These are phyloP conservation scores for Equus quagga DNA, from an alignment of 2,113 vertebrate genomes.

Conservation along the genomic window DNA sequence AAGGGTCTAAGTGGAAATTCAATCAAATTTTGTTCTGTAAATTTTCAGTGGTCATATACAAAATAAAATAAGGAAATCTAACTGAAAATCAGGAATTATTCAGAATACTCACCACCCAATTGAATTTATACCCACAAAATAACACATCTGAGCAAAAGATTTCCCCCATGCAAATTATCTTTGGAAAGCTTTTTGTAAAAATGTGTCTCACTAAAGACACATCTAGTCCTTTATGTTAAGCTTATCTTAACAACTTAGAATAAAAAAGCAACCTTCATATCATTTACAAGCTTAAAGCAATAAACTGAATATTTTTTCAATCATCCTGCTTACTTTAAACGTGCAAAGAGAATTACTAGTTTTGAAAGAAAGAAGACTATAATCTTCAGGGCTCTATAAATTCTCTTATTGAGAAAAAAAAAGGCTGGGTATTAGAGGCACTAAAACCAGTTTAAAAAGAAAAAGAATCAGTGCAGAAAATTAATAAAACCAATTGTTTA, in stretches of 20 bases:
- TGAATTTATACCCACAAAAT: slow-evolving; percentile 4
- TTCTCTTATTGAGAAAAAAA: background rate
- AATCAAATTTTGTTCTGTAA: background rate
- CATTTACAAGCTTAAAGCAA: slow-evolving; percentile 34
- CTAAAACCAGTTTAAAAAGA: background rate
- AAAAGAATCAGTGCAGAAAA: slow-evolving; percentile 46
- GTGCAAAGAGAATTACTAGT: slow-evolving; percentile 37
- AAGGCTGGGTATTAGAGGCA: background rate
- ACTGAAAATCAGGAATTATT: slow-evolving; percentile 31
- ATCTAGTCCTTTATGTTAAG: background rate
- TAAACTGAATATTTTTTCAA: slow-evolving; percentile 18
- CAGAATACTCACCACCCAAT: background rate
- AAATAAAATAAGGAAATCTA: slow-evolving; percentile 29
- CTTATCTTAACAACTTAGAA: slow-evolving; percentile 29
- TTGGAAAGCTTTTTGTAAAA: background rate
- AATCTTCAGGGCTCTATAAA: background rate
- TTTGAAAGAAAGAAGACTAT: slow-evolving; percentile 44
- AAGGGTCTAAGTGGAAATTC: background rate
- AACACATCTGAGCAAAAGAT: background rate
- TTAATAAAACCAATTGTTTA: slow-evolving; percentile 11
- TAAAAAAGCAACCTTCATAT: background rate
- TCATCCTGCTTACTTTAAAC: slow-evolving; percentile 36
- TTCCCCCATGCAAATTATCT: background rate
- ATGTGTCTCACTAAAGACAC: background rate
- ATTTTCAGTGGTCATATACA: background rate